A percentile compares a stretch with the other conserved stretches of the same genome.
Evolutionary conservation across 2,797 vertebrate species (phyloP).

Genomic region (Phataginus tricuspis): DNA sequence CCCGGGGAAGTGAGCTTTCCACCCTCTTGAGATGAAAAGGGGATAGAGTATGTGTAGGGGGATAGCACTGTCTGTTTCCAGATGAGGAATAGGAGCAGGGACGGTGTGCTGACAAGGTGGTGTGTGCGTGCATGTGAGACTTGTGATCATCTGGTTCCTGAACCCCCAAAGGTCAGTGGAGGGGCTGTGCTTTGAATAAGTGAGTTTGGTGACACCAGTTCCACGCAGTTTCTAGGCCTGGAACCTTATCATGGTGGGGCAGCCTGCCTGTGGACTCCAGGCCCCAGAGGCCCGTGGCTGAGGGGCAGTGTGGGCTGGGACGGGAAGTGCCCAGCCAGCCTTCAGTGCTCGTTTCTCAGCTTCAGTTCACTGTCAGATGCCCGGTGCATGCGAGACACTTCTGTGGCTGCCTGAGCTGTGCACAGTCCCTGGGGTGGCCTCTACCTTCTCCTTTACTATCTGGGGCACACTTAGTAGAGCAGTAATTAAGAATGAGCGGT

Average conservation of each 20-base stretch:
- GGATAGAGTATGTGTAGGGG: neutral
- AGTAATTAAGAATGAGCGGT: neutral
- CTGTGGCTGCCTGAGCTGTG: neutral
- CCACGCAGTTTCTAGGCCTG: neutral
- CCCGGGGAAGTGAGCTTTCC: neutral
- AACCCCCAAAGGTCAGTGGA: neutral
- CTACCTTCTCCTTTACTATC: neutral
- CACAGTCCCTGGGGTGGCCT: neutral
- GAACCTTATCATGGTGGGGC: neutral
- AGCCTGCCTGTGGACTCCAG: neutral
- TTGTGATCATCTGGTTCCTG: neutral
- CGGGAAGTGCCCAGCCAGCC: neutral
- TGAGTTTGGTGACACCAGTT: neutral
- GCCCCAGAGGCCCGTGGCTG: neutral
- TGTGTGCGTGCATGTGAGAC: too few relatives aligned
- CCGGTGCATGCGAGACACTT: fast-evolving
- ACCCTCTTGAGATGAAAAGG: neutral
- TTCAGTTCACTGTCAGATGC: neutral
- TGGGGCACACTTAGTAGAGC: neutral
- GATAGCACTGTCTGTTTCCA: neutral
- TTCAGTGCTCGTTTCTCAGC: neutral
- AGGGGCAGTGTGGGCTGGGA: neutral
- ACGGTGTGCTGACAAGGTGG: neutral
- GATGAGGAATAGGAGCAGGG: neutral
- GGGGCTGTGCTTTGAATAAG: neutral